Evolutionary conservation across 2,888 invertebrate genomes (phyloP).

Genomic region (Pecten maximus): DNA sequence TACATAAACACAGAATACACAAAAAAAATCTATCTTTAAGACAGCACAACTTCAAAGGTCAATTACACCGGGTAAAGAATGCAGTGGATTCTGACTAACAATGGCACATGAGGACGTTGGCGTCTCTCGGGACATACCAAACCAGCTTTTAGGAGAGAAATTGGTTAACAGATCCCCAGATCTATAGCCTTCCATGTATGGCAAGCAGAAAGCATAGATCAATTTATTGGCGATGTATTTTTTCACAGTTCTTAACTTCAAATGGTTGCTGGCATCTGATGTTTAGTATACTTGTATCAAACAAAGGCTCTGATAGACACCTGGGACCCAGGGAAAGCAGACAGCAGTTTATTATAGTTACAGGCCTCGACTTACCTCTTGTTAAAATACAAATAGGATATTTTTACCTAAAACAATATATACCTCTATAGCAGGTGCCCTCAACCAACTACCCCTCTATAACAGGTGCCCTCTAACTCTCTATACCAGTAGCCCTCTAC

Average conservation of each 20-base stretch:
- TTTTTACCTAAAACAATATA: no score
- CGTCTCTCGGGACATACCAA: background rate
- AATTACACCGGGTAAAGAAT: background rate
- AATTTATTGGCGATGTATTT: background rate
- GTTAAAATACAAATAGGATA: no score
- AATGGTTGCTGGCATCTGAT: background rate
- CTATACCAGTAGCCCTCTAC: no score
- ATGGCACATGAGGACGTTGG: background rate
- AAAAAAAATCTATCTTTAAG: background rate
- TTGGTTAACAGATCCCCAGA: background rate
- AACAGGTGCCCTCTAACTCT: background rate
- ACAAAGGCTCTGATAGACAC: background rate
- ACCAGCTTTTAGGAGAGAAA: background rate
- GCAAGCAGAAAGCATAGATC: background rate
- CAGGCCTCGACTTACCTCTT: no score
- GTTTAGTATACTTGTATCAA: background rate
- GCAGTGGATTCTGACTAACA: background rate
- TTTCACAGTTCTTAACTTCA: background rate
- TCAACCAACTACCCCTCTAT: background rate
- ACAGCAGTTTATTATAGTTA: no score
- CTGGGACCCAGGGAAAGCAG: background rate
- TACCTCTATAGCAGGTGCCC: no score
- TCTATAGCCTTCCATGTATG: constrained; percentile 6
- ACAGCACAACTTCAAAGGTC: background rate
- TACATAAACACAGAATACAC: background rate